Evolutionary conservation across 2,113 vertebrate species (phyloP).

Genomic region (Dolichotis patagonum): DNA sequence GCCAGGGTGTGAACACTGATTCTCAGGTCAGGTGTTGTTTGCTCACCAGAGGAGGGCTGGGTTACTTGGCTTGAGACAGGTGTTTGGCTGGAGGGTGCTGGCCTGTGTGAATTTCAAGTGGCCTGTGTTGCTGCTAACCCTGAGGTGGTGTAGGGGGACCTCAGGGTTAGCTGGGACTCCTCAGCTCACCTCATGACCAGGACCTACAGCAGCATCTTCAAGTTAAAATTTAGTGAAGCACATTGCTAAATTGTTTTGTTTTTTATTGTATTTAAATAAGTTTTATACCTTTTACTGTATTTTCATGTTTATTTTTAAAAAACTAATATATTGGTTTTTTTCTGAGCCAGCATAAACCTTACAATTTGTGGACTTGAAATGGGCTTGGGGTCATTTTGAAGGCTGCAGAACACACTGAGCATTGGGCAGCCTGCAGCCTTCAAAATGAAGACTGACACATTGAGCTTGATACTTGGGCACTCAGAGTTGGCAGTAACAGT

Average conservation of each 20-base stretch:
- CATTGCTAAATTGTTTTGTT: neutral
- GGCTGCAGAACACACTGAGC: fast-evolving
- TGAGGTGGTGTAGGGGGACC: neutral
- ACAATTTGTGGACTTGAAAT: neutral
- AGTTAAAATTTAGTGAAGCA: neutral
- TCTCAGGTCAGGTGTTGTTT: neutral
- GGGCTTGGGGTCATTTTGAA: neutral
- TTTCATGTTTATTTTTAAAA: neutral
- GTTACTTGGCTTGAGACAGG: neutral
- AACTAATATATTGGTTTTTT: neutral
- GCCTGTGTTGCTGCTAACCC: neutral
- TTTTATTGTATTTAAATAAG: neutral
- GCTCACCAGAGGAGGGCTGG: neutral
- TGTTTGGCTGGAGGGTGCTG: neutral
- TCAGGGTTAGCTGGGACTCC: neutral
- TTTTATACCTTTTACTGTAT: neutral
- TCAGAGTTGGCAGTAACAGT: neutral
- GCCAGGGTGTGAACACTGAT: neutral
- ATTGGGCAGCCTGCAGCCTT: neutral
- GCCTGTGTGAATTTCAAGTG: neutral
- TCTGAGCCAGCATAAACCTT: neutral
- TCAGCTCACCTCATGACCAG: neutral
- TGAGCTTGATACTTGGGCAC: neutral
- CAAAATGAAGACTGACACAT: no score
- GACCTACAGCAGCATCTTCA: neutral